Percentiles rank a stretch among this genome's conserved stretches.
These are phyloP conservation scores for Anarhynchus alexandrinus DNA, from an alignment of 2,113 vertebrate species.

Conservation along the genomic window DNA sequence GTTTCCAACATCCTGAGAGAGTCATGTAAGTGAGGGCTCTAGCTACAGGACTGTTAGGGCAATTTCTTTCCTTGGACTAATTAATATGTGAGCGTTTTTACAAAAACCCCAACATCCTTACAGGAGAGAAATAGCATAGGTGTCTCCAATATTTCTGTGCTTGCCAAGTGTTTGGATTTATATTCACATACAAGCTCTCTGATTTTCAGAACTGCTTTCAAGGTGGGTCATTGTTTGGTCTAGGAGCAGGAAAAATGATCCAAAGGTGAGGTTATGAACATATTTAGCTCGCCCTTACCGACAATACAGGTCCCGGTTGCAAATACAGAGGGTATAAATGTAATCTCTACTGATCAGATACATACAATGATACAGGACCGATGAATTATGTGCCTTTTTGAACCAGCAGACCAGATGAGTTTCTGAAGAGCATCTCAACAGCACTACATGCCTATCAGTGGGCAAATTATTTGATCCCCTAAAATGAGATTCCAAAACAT, in stretches of 20 bases:
- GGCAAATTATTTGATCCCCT: too few relatives aligned
- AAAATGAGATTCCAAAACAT: too few relatives aligned
- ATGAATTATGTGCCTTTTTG: too few relatives aligned
- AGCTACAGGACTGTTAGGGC: background rate
- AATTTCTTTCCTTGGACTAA: background rate
- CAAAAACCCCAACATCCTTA: background rate
- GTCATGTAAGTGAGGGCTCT: background rate
- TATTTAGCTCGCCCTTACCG: background rate
- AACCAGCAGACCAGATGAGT: too few relatives aligned
- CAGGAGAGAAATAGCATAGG: background rate
- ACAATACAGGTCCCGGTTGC: background rate
- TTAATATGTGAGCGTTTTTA: background rate
- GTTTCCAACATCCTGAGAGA: background rate
- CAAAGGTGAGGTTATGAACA: background rate
- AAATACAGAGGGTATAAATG: too few relatives aligned
- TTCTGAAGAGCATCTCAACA: too few relatives aligned
- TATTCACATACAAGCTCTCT: background rate
- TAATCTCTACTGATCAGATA: too few relatives aligned
- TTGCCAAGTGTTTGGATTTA: background rate
- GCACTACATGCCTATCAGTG: too few relatives aligned
- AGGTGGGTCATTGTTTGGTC: background rate
- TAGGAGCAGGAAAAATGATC: background rate
- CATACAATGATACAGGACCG: too few relatives aligned
- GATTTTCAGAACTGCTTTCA: background rate
- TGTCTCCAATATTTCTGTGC: background rate